These are phyloP conservation scores for Imbricaverruca yamaguchii DNA, from an alignment of 2,888 invertebrate species.

Conservation along the genomic window DNA sequence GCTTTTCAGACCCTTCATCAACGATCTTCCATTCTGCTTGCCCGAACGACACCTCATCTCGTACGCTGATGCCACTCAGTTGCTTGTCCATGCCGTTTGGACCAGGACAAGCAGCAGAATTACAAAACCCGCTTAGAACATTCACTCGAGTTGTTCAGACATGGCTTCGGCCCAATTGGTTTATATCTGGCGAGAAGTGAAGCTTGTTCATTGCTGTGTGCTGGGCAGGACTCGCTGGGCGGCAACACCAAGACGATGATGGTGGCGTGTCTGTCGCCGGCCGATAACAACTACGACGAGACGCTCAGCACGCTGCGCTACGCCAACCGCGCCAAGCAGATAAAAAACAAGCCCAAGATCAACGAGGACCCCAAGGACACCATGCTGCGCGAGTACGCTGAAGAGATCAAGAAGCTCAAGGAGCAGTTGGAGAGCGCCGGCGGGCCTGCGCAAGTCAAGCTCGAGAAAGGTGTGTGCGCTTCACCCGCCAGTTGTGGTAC, in stretches of 20 bases:
- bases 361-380: constrained; percentile 90
- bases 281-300: constrained; percentile 74
- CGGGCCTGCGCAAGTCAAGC: not conserved
- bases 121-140: no score
- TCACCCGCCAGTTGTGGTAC: no score
- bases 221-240: constrained; percentile 60
- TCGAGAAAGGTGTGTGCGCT: not conserved
- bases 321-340: constrained; percentile 77
- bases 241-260: constrained; percentile 84
- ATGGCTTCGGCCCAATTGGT: no score
- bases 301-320: constrained; percentile 72
- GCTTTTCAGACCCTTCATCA: no score
- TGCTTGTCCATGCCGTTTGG: no score
- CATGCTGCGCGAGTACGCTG: constrained; percentile 70
- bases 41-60: no score
- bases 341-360: constrained; percentile 72
- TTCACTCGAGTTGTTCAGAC: no score
- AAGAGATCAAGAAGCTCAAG: constrained; percentile 67
- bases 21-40: no score
- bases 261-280: constrained; percentile 77
- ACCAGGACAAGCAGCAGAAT: no score
- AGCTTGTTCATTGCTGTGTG: not conserved
- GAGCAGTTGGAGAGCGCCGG: constrained; percentile 42
- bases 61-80: no score
- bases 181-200: no score